Evolutionary conservation across 1,140 invertebrate species (phyloP), one percentile per base, ranked within the genome.

Genomic region (Pristionchus pacificus): DNA sequence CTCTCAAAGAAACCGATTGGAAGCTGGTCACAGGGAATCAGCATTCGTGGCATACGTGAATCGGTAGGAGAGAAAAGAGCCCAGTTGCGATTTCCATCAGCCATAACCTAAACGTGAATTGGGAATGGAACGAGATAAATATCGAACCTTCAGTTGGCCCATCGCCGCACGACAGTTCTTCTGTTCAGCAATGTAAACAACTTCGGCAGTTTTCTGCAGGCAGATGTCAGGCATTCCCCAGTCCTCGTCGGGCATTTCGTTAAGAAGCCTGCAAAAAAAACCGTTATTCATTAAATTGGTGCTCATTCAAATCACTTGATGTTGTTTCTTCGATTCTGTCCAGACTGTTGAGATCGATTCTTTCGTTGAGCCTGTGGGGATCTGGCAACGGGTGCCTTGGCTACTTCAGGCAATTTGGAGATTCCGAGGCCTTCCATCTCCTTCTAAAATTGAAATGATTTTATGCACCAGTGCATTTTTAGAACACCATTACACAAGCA

Each of bases 31-130:
- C 87, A 85, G 57, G 88, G 87, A 76, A 93, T 88, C 77, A 87
- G 86, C 65, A 93, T 85, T 24, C 88, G 83, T 13, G 92, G 92
- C 30, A 92, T 79, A 72, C 90, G 86, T 71, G 86, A 85, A 85
- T 94, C 92, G 67, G 88, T 87, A 0, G 92, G 91, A 59, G 87
- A 84, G 80, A 93, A 91, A 14, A 89, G 78, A 2, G 88, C 88
- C 74, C 77, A 83, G 2, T 85, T 84, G 62, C 86, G 84, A 76
- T 88, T 88, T 32, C 57, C 71, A 81, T 77, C 84, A 89, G 86
- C 27, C 38, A 49, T 49, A 10, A 19, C 6, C 38, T 49, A 19
- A 49, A 49, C 19, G 6, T 10, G 38, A 49, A 49, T 49, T 19
- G 6, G 19, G 19, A 49, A 19, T 49, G 38, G 38, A 49, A 10